Evolutionary conservation across 2,797 vertebrate species (phyloP), one percentile per base, ranked within the genome.

Genomic region (Tenualosa ilisha): DNA sequence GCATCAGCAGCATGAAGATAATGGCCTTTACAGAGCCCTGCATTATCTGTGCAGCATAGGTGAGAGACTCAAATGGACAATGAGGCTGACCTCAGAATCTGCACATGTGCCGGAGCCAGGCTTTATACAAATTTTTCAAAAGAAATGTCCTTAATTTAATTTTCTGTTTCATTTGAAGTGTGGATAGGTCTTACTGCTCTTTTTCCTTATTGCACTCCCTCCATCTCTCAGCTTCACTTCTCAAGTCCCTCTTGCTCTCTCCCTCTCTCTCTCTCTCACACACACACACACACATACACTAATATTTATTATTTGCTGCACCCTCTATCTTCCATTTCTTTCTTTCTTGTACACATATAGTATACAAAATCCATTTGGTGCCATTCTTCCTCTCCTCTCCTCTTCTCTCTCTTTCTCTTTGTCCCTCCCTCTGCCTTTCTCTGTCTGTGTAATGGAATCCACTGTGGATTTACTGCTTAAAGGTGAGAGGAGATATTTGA

Each of bases 401-500:
- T 31, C 4, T 12, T 72, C 31, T 43, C 37, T 20, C 1, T 7
- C 17, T 37, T 24, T 15, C 72, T 20, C 40, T 43, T 24, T 79
- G 17, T 46, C 6, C 20, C 13, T 79, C 17, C 17, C 31, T 75
- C 37, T 75, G 37, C 43, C 31, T 40, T 17, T 75, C 37, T 75
- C 17, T 46, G 12, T 79, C 17, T 22, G 40, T 46, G 72, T 79
- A 79, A 79, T 43, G 72, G 72, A 79, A 79, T 81, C 56, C 37
- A 51, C 31, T 37, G 82, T 59, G 84, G 87, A 88, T 87, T 87
- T 88, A 87, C 83, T 83, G 83, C 63, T 79, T 31, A n/a, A 61
- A 85, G 85, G 85, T 86, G 85, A 88, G 85, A 61, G 87, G 85
- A 84, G 84, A 81, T 79, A 85, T 79, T 79, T 79, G 83, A 88